Conservation (phyloP, 2,888 invertebrate species). For the Pseudococcus jackbeardsleyi region DNA sequence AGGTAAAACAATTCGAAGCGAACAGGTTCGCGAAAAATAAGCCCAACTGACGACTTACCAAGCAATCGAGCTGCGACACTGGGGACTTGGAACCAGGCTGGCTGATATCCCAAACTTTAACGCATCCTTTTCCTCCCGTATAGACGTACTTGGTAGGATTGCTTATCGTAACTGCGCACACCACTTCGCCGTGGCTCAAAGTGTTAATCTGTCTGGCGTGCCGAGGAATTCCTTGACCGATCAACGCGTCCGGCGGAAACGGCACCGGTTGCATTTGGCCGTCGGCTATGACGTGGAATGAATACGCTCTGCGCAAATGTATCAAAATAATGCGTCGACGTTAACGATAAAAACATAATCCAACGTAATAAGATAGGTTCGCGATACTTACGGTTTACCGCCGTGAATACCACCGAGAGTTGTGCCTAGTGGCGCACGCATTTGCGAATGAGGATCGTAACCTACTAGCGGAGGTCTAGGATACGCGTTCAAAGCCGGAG, state of each 20-base stretch:
- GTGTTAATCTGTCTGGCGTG: constrained; percentile 94
- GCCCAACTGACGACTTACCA: constrained; percentile 74
- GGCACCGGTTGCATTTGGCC: constrained; percentile 93
- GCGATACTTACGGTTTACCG: constrained; percentile 86
- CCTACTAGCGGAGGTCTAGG: constrained; percentile 78
- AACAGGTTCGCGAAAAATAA: no score
- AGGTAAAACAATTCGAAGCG: no score
- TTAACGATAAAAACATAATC: no score
- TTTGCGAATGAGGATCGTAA: constrained; percentile 78
- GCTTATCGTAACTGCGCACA: constrained; percentile 96
- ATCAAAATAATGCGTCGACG: no score
- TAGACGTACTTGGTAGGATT: constrained; percentile 94
- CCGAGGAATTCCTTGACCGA: constrained; percentile 92
- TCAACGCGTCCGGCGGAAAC: constrained; percentile 93
- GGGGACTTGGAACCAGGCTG: constrained; percentile 88
- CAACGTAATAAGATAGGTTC: neutral
- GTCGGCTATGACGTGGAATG: constrained; percentile 92
- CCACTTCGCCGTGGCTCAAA: constrained; percentile 94
- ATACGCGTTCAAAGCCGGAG: constrained; percentile 77
- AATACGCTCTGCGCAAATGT: constrained; percentile 84
- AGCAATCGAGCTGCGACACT: constrained; percentile 91
- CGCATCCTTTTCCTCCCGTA: constrained; percentile 96
- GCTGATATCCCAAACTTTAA: constrained; percentile 97
- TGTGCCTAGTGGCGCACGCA: constrained; percentile 77
- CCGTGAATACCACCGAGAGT: constrained; percentile 75